phyloP scores from a whole-genome alignment of 1,140 invertebrate species.

The Oncopodura yosiiana region DNA sequence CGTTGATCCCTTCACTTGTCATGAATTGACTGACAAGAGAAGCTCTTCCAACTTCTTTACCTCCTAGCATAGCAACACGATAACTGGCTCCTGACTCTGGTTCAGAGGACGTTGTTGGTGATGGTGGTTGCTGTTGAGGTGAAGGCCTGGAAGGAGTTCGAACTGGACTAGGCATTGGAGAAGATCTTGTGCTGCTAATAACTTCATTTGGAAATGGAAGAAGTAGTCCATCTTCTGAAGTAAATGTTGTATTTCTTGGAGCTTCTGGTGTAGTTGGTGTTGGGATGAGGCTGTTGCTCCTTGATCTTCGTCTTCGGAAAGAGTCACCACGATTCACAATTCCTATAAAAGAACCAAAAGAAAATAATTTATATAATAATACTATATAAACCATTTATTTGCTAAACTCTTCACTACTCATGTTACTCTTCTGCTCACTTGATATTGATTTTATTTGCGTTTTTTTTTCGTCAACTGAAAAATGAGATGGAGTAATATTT shows the following conservation, averaged over 20 bases:
- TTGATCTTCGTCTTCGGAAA: constrained; percentile 63
- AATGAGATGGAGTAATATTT: too few species aligned
- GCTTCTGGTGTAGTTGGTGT: constrained; percentile 33
- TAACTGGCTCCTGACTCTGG: constrained; percentile 45
- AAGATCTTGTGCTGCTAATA: constrained; percentile 7
- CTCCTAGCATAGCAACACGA: constrained; percentile 70
- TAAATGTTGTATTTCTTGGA: constrained; percentile 24
- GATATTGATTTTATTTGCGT: too few species aligned
- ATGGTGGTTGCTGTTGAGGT: constrained; percentile 3
- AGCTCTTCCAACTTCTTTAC: constrained; percentile 79
- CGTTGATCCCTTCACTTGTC: constrained; percentile 88
- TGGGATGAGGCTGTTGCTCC: constrained; percentile 63
- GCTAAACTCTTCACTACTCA: too few species aligned
- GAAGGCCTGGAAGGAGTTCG: constrained; percentile 1
- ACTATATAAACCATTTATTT: too few species aligned
- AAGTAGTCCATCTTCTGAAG: constrained; percentile 32
- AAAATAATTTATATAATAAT: too few species aligned
- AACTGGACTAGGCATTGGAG: constrained; percentile 19
- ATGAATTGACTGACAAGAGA: constrained; percentile 83
- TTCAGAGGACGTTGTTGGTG: constrained; percentile 35
- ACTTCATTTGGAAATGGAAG: constrained; percentile 22
- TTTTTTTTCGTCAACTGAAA: too few species aligned
- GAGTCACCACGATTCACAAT: constrained; percentile 82
- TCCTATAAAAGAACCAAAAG: constrained; percentile 49
- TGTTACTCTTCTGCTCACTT: too few species aligned